Conservation (phyloP, 2,113 vertebrate species). For the Daboia siamensis region DNA sequence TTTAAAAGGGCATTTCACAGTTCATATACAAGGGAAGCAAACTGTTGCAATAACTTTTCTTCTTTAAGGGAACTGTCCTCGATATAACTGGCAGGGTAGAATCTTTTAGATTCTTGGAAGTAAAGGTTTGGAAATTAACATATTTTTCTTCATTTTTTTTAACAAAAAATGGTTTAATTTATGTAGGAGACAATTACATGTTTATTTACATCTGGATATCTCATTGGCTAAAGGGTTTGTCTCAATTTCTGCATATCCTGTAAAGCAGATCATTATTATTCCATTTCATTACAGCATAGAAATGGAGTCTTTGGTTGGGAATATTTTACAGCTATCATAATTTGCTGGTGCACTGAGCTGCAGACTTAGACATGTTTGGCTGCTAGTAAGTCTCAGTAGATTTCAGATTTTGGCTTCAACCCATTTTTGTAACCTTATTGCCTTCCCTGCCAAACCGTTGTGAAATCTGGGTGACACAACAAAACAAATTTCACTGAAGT, state of each 20-base stretch:
- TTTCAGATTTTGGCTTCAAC: background rate
- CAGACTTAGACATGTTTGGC: background rate
- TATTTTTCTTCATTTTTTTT: background rate
- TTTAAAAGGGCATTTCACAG: too few relatives aligned
- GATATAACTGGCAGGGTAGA: too few relatives aligned
- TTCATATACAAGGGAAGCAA: too few relatives aligned
- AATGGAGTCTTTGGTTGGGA: background rate
- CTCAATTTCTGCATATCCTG: background rate
- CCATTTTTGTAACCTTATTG: background rate
- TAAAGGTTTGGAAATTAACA: too few relatives aligned
- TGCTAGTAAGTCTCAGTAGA: background rate
- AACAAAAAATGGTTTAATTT: background rate
- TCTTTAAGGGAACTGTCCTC: too few relatives aligned
- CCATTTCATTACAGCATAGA: background rate
- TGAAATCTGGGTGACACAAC: background rate
- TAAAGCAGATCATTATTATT: background rate
- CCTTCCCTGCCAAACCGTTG: background rate
- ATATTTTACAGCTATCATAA: background rate
- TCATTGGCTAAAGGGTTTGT: background rate
- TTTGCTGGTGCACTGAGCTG: background rate
- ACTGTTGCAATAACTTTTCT: too few relatives aligned
- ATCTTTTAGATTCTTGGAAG: too few relatives aligned
- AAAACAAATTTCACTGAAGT: background rate
- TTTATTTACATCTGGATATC: background rate
- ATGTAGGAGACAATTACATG: background rate